Evolutionary conservation across 2,888 invertebrate genomes (phyloP).

Genomic region (Oscheius onirici): DNA sequence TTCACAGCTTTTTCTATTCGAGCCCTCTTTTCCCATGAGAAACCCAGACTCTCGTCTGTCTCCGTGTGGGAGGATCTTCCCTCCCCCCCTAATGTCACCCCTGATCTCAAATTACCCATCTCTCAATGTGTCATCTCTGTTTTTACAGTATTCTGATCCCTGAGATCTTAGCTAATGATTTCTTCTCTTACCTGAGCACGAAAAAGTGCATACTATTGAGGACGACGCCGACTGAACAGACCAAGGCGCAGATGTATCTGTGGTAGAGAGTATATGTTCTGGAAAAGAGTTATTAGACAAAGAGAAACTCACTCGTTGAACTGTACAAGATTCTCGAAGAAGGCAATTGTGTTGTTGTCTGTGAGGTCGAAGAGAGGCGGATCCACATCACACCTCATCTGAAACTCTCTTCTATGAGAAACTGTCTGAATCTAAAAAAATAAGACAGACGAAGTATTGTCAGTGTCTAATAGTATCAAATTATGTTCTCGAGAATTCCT

Average conservation of each 20-base stretch:
- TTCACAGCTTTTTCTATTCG: no score
- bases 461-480: no score
- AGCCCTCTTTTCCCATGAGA: no score
- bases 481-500: no score
- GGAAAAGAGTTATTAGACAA: constrained; percentile 26
- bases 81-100: no score
- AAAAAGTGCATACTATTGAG: constrained; percentile 59
- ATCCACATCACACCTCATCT: constrained; percentile 51
- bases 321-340: constrained; percentile 45
- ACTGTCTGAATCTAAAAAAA: neutral
- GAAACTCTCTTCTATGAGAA: neutral
- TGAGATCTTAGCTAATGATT: no score
- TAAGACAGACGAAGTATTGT: no score
- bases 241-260: constrained; percentile 51
- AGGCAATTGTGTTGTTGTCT: constrained; percentile 43
- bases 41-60: no score
- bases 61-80: no score
- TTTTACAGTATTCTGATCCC: no score
- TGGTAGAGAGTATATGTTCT: constrained; percentile 58
- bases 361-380: constrained; percentile 50
- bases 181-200: constrained; percentile 50
- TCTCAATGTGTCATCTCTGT: no score
- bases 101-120: no score
- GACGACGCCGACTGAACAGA: constrained; percentile 56
- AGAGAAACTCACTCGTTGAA: constrained; percentile 44